These are phyloP conservation scores for Hafferia zeledoni DNA, from an alignment of 2,797 vertebrate species.

Conservation along the genomic window DNA sequence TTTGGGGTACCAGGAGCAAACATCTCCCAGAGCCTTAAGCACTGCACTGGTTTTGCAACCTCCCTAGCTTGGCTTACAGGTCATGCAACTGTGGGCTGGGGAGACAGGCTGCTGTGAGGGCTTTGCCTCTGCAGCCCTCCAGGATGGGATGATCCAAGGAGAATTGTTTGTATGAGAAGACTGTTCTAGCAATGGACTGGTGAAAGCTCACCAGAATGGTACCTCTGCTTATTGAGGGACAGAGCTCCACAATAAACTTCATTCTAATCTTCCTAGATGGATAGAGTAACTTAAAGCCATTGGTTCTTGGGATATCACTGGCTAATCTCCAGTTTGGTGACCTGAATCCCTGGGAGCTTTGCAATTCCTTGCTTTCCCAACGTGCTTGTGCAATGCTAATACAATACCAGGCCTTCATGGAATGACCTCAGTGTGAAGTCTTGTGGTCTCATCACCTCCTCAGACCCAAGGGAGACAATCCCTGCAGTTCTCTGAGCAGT, in stretches of 20 bases:
- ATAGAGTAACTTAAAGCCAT: neutral
- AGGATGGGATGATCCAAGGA: neutral
- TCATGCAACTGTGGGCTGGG: neutral
- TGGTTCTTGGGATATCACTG: neutral
- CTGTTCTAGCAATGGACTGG: neutral
- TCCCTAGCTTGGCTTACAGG: neutral
- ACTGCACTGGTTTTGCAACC: neutral
- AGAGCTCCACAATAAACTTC: neutral
- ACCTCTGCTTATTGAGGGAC: neutral
- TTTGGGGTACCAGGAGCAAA: neutral
- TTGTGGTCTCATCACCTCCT: neutral
- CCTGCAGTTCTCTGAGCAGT: neutral
- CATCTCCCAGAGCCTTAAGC: neutral
- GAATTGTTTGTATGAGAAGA: neutral
- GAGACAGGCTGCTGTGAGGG: neutral
- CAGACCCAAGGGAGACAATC: neutral
- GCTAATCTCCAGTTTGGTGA: neutral
- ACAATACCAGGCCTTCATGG: neutral
- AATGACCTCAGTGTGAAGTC: neutral
- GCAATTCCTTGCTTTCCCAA: neutral
- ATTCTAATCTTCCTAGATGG: neutral
- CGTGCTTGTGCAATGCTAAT: neutral
- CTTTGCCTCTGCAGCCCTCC: neutral
- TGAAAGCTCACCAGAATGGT: neutral
- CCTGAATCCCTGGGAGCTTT: neutral